A percentile compares a stretch with the other conserved stretches of the same genome.
These are phyloP conservation scores for Scaptomyza polygonia DNA, from an alignment of 2,888 invertebrate genomes.

Conservation along the genomic window DNA sequence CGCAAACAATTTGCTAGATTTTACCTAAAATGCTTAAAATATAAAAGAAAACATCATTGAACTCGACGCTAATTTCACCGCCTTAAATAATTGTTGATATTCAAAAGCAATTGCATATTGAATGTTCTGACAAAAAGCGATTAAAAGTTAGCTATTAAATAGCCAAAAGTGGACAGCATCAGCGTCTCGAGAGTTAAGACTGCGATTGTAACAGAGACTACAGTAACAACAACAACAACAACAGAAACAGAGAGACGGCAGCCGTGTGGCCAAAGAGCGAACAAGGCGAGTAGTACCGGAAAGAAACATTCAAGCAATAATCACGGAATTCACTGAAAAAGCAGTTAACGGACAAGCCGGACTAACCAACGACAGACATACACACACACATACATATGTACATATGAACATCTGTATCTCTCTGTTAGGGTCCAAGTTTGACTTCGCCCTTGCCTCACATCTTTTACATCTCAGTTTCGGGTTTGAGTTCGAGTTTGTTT, in stretches of 20 bases:
- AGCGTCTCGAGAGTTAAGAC: constrained; percentile 6
- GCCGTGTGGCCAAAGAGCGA: constrained; percentile 32
- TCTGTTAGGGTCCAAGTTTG: constrained; percentile 30
- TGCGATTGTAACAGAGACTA: constrained; percentile 3
- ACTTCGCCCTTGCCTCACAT: constrained; percentile 27
- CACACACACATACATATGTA: constrained; percentile 4
- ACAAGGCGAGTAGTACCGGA: constrained; percentile 68
- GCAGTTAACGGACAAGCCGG: constrained; percentile 76
- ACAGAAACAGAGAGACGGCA: constrained; percentile 19
- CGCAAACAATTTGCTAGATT: not conserved
- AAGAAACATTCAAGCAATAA: constrained; percentile 82
- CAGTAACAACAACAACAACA: not conserved
- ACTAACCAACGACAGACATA: constrained; percentile 41
- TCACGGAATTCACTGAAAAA: constrained; percentile 82
- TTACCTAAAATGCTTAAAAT: not conserved
- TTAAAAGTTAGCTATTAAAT: constrained; percentile 3
- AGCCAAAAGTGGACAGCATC: constrained; percentile 14
- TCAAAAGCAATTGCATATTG: not conserved
- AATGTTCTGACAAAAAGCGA: not conserved
- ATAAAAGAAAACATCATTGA: not conserved
- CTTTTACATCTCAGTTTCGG: constrained; percentile 15
- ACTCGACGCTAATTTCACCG: not conserved
- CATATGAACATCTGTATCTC: not conserved
- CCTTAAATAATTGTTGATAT: not conserved
- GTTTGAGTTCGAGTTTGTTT: constrained; percentile 8